Evolutionary conservation across 2,113 vertebrate species (phyloP).

Genomic region (Conger conger): DNA sequence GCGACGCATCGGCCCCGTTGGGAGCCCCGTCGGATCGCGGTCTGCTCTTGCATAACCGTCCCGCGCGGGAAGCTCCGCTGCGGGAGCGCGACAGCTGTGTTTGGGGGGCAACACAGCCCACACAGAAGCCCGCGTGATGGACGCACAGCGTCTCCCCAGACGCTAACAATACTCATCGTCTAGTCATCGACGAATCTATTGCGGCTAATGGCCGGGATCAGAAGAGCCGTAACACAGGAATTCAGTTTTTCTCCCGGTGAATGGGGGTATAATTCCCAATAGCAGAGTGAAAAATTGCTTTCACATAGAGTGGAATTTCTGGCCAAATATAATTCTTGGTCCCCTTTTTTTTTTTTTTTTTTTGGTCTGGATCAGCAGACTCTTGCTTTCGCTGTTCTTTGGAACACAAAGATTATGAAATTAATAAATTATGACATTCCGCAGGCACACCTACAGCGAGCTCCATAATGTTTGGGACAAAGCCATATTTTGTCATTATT

Average conservation of each 20-base stretch:
- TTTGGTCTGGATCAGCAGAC: background rate
- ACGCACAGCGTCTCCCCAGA: background rate
- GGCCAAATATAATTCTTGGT: background rate
- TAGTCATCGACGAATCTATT: background rate
- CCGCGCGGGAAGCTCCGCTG: conserved; percentile 11
- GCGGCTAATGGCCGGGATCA: background rate
- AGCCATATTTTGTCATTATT: no score
- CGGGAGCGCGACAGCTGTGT: conserved; percentile 11
- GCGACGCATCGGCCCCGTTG: conserved; percentile 22
- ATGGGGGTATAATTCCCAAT: background rate
- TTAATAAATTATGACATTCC: background rate
- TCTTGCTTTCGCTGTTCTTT: background rate
- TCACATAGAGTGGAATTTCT: background rate
- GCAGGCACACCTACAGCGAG: background rate
- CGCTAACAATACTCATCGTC: background rate
- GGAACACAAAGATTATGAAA: background rate
- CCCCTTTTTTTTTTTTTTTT: background rate
- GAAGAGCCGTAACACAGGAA: background rate
- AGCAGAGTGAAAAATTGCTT: background rate
- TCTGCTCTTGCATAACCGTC: conserved; percentile 12
- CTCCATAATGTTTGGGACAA: no score
- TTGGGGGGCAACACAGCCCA: background rate
- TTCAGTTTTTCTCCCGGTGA: background rate
- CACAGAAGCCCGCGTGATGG: background rate
- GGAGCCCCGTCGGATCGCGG: background rate